Evolutionary conservation across 2,113 vertebrate species (phyloP).

Genomic region (Hirundichthys speculiger): DNA sequence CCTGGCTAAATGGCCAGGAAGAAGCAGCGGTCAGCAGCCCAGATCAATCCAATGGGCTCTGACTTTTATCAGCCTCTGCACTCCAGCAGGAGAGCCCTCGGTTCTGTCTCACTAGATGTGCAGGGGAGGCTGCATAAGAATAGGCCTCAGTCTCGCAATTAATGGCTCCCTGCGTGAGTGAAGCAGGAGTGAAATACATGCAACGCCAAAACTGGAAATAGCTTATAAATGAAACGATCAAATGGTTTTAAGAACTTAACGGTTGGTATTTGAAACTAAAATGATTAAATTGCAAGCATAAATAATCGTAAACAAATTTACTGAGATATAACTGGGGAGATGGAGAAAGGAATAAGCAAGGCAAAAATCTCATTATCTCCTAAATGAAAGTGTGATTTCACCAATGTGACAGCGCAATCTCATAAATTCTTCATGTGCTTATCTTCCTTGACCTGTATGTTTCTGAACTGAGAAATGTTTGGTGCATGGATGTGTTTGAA

Average conservation of each 20-base stretch:
- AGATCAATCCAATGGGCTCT: constrained; percentile 43
- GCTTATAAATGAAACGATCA: constrained; percentile 50
- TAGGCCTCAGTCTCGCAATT: constrained; percentile 57
- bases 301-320: constrained; percentile 32
- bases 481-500: constrained; percentile 18
- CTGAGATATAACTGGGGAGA: constrained; percentile 37
- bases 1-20: constrained; percentile 55
- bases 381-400: constrained; percentile 29
- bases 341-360: constrained; percentile 15
- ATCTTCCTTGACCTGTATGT: constrained; percentile 44
- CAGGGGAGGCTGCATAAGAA: constrained; percentile 36
- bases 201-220: constrained; percentile 17
- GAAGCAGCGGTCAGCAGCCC: constrained; percentile 61
- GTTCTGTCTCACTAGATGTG: constrained; percentile 39
- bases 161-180: constrained; percentile 38
- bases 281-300: constrained; percentile 30
- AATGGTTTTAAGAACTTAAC: constrained; percentile 62
- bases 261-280: constrained; percentile 47
- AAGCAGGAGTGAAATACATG: constrained; percentile 22
- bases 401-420: not conserved
- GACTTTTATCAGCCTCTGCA: constrained; percentile 61
- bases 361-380: constrained; percentile 45
- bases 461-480: constrained; percentile 10
- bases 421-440: constrained; percentile 47
- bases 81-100: constrained; percentile 38